These are phyloP conservation scores for Drusus annulatus DNA, from an alignment of 1,140 invertebrate species.

Conservation along the genomic window DNA sequence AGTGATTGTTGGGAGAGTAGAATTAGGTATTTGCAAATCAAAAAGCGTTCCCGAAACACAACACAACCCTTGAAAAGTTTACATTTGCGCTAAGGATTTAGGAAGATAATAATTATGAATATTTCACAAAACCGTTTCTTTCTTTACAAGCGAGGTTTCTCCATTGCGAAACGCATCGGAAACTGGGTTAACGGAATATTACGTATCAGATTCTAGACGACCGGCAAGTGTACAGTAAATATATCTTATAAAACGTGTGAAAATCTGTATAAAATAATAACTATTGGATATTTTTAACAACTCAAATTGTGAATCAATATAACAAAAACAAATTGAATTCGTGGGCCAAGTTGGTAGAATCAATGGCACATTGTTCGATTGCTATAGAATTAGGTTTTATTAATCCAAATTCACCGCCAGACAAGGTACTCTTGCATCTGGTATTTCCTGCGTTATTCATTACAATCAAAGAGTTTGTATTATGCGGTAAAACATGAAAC, in stretches of 20 bases:
- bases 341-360: neutral
- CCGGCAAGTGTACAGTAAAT: too few species aligned
- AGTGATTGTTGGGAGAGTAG: neutral
- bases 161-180: too few species aligned
- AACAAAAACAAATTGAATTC: neutral
- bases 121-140: too few species aligned
- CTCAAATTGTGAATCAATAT: neutral
- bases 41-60: neutral
- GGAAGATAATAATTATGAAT: too few species aligned
- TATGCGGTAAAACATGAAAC: too few species aligned
- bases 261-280: too few species aligned
- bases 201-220: too few species aligned
- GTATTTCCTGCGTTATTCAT: neutral
- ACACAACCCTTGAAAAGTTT: neutral
- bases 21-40: neutral
- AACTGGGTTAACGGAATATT: too few species aligned
- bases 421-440: neutral
- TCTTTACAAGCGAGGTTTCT: too few species aligned
- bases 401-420: neutral
- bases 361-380: conserved; percentile 9
- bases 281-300: too few species aligned
- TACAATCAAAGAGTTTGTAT: neutral
- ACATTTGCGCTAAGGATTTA: neutral
- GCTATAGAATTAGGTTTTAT: neutral
- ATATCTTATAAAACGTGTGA: too few species aligned